A percentile compares a stretch with the other conserved stretches of the same genome.
Evolutionary conservation across 2,113 vertebrate genomes (phyloP).

Genomic region (Cynocephalus volans): DNA sequence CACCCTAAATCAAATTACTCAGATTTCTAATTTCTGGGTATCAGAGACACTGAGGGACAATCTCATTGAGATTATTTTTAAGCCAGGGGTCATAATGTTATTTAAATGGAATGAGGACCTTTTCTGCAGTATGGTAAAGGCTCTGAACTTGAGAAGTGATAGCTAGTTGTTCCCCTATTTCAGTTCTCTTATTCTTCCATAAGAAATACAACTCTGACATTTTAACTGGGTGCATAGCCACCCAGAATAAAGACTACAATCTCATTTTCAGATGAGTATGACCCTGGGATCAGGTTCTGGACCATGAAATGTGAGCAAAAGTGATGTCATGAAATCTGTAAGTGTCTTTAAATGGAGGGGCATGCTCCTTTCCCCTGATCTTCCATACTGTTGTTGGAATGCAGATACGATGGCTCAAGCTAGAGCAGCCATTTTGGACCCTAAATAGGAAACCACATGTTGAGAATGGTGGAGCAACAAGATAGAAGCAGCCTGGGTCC

Average conservation of each 20-base stretch:
- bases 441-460: constrained; percentile 18
- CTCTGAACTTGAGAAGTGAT: constrained; percentile 25
- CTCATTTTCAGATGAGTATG: constrained; percentile 58
- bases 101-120: constrained; percentile 42
- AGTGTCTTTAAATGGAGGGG: constrained; percentile 23
- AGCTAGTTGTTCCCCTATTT: not conserved
- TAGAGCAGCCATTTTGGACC: constrained; percentile 12
- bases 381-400: not conserved
- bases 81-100: constrained; percentile 28
- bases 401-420: not conserved
- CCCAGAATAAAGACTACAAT: constrained; percentile 3
- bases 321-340: constrained; percentile 20
- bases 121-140: constrained; percentile 19
- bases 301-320: not conserved
- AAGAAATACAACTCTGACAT: constrained; percentile 34
- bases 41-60: not conserved
- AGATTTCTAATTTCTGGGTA: constrained; percentile 7
- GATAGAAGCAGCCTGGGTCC: not conserved
- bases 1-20: constrained; percentile 4
- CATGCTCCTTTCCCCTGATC: not conserved
- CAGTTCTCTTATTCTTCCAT: not conserved
- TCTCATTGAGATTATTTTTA: constrained; percentile 49
- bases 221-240: not conserved
- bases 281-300: constrained; percentile 13
- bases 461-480: not conserved